Conservation (phyloP, 2,113 vertebrate genomes). For the Aptenodytes forsteri region DNA sequence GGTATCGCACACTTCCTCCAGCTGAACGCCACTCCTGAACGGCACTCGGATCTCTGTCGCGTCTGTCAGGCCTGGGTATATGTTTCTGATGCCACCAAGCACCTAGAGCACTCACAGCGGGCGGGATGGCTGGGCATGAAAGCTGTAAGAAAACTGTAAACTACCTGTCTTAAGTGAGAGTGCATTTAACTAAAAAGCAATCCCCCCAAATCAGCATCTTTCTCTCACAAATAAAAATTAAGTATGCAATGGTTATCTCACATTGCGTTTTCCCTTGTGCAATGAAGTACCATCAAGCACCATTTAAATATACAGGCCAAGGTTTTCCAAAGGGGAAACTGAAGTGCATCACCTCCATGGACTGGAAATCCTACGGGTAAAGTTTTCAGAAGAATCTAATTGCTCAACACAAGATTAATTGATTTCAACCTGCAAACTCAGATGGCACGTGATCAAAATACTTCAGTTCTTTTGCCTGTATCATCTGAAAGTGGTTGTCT, state of each 20-base stretch:
- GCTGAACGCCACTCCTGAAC: background rate
- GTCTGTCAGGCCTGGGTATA: background rate
- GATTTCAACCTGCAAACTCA: background rate
- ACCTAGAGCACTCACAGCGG: background rate
- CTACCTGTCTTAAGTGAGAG: background rate
- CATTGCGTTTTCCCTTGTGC: background rate
- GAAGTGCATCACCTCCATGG: background rate
- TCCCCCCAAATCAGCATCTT: background rate
- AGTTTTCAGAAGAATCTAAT: background rate
- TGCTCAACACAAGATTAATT: background rate
- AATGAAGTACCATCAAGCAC: background rate
- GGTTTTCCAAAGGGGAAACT: background rate
- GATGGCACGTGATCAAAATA: background rate
- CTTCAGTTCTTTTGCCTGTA: background rate
- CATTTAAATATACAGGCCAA: background rate
- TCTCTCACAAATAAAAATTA: background rate
- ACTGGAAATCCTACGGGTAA: background rate
- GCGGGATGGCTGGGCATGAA: fast-evolving
- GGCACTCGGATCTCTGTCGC: background rate
- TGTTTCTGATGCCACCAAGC: background rate
- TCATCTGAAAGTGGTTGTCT: background rate
- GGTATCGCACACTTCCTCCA: background rate
- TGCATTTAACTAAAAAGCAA: background rate
- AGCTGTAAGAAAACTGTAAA: background rate
- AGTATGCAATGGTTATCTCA: background rate